Evolutionary conservation across 37 sponge, comb jelly and placozoan species (phyloP), one percentile per base, ranked within the genome.

Genomic region (Ianthella basta): DNA sequence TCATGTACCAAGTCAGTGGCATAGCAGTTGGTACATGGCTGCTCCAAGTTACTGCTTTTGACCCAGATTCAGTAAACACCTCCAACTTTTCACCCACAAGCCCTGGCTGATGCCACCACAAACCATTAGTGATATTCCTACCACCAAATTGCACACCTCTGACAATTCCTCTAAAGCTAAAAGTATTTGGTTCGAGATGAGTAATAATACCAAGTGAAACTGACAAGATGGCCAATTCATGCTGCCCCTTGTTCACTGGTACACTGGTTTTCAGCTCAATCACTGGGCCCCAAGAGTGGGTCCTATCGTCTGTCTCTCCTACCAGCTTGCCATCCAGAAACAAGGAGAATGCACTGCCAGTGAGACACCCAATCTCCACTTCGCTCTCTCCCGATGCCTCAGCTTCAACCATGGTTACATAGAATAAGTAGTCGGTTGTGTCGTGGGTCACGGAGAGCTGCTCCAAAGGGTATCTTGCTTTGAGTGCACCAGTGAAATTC

Each of bases 391-490:
- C 82, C 27, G 74, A 53, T 0, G 6, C 50, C 8, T 55, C 30
- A 30, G 53, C 64, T 33, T 27, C 0, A 18, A 87, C 27, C 21
- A 25, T 6, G 19, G 87, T 87, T 4, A 60, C 54, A 44, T 87
- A 87, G 60, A 82, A 87, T 10, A 87, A 77, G 27, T 82, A 87
- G 41, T 87, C 87, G 8, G 87, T 55, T 4, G 32, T 29, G n/a
- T 81, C 87, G 23, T 73, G 34, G 0, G 87, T 87, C 15, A 87
- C 63, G 16, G 21, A 38, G 13, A 87, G 87, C 56, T 87, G 87
- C 29, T 87, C 87, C n/a, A 82, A 24, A 15, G 87, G 82, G 33
- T 82, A 33, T 12, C 39, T 24, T 35, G 59, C 15, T 24, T 41
- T 75, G 53, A 75, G 44, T 19, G 54, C 38, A 23, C 40, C 16